phyloP scores from a whole-genome alignment of 2,113 vertebrate species.

The Platysteira castanea region DNA sequence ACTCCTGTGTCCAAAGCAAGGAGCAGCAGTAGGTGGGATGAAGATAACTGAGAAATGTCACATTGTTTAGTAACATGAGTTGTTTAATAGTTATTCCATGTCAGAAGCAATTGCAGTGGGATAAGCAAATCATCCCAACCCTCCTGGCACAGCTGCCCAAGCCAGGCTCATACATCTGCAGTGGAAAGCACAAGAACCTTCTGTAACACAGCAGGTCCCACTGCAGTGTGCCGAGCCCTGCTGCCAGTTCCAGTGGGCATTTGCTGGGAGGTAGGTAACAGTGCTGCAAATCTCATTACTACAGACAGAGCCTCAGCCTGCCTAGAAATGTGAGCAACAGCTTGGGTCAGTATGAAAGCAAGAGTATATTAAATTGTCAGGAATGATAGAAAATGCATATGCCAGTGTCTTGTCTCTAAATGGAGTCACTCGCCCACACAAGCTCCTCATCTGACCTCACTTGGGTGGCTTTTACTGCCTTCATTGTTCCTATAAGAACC shows the following conservation, averaged over 20 bases:
- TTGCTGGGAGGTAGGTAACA: not conserved
- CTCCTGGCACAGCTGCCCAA: not conserved
- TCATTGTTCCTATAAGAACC: not conserved
- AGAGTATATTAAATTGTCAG: not conserved
- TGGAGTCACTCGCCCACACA: not conserved
- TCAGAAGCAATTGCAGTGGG: not conserved
- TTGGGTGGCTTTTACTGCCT: not conserved
- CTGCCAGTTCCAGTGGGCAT: not conserved
- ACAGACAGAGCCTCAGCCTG: not conserved
- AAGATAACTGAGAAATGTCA: not conserved
- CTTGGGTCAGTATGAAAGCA: not conserved
- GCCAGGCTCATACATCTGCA: not conserved
- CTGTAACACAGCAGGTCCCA: rapidly evolving
- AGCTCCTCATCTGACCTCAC: not conserved
- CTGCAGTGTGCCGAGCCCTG: not conserved
- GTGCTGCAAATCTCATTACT: not conserved
- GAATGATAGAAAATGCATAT: not conserved
- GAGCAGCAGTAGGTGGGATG: not conserved
- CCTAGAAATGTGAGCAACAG: not conserved
- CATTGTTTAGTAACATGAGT: not conserved
- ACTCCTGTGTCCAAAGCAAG: not conserved
- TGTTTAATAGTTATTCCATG: not conserved
- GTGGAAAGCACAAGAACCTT: not conserved
- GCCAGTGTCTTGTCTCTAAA: not conserved
- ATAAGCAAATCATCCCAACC: not conserved